Conservation (phyloP, 2,113 vertebrate genomes). For the Boulengeromyrus knoepffleri region DNA sequence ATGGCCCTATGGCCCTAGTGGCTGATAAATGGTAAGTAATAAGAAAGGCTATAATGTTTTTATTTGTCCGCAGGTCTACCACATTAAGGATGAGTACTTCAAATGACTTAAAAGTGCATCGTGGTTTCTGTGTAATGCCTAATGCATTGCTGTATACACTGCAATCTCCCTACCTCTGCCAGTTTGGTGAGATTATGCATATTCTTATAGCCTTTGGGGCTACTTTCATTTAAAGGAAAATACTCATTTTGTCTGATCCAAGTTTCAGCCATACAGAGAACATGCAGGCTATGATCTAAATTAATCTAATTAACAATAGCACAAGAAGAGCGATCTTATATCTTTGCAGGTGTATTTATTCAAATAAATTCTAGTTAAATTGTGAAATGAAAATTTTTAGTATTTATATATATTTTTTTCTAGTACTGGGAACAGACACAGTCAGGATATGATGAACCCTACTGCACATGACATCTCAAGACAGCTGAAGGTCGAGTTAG, state of each 20-base stretch:
- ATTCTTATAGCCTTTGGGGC: not conserved
- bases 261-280: not conserved
- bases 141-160: not conserved
- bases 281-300: not conserved
- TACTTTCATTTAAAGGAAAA: not conserved
- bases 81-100: not conserved
- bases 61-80: not conserved
- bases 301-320: not conserved
- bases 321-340: not conserved
- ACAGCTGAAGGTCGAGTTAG: not conserved
- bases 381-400: not conserved
- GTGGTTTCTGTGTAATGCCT: not conserved
- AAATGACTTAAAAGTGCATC: not conserved
- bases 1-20: not conserved
- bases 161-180: not conserved
- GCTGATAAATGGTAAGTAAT: not conserved
- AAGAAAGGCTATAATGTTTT: no score
- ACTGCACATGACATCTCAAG: not conserved
- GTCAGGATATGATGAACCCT: not conserved
- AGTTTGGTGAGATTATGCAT: not conserved
- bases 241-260: not conserved
- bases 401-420: not conserved
- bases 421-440: not conserved
- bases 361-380: not conserved
- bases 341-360: not conserved